These are phyloP conservation scores for Drosophila paucipuncta DNA, from an alignment of 2,888 invertebrate genomes.

Conservation along the genomic window DNA sequence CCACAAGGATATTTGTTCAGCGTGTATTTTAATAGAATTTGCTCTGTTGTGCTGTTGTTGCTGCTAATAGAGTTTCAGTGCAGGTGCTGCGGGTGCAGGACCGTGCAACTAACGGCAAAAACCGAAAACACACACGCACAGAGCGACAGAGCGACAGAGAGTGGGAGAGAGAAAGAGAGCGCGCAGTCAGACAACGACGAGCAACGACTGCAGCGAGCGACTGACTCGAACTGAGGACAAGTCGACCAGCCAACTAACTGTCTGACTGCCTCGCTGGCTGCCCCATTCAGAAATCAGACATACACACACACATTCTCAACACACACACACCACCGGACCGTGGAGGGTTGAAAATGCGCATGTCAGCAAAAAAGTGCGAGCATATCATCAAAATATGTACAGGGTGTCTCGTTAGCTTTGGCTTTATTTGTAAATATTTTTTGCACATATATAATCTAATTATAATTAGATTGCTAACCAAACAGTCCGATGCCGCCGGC, in stretches of 20 bases:
- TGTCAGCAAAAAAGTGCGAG: conserved; percentile 70
- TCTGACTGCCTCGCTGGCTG: conserved; percentile 40
- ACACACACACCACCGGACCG: conserved; percentile 12
- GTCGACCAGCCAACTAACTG: conserved; percentile 33
- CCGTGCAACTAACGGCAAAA: conserved; percentile 25
- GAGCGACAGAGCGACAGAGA: conserved; percentile 9
- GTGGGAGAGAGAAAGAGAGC: conserved; percentile 14
- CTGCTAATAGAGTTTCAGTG: conserved; percentile 6
- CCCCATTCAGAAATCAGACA: conserved; percentile 48
- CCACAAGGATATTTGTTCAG: conserved; percentile 18
- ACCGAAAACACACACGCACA: conserved; percentile 11
- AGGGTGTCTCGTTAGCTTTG: conserved; percentile 59
- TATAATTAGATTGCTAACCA: conserved; percentile 12
- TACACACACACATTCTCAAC: conserved; percentile 7
- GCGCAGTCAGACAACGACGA: conserved; percentile 43
- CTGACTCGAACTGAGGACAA: conserved; percentile 58
- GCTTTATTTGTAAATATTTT: conserved; percentile 20
- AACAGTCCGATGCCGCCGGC: conserved; percentile 36
- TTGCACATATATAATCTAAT: conserved; percentile 13
- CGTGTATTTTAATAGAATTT: conserved; percentile 7
- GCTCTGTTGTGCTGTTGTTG: conserved; percentile 11
- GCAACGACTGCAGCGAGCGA: conserved; percentile 70
- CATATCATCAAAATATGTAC: conserved; percentile 48
- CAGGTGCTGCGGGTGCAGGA: conserved; percentile 39
- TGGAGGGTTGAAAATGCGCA: conserved; percentile 76